Base-by-base conservation (phyloP, 2,888 invertebrate species). In the Ophion obscuratus region DNA sequence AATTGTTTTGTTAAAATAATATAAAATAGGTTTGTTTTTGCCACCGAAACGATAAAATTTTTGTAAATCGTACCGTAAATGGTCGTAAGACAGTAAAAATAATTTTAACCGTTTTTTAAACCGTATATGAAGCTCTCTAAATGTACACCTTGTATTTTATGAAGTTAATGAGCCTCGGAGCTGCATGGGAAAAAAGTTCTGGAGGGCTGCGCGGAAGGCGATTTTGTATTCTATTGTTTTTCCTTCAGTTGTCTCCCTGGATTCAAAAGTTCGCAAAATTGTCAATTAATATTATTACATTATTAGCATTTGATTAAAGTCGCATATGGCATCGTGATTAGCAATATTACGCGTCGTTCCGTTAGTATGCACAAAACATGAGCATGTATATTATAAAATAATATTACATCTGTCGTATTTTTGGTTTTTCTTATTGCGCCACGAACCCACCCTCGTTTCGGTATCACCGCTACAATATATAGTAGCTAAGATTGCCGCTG, bases 21-120 rank as follows among this genome's bases (percentile, higher is more conserved):
- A 61, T 5, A 11, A 64, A 64, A 17, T 27, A 64, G 14, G 20
- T 64, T 64, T 11, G 31, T 64, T 64, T 64, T 64, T 66, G 17
- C 66, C 36, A 66, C 66, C 66, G 66, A 66, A 66, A 66, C 36
- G 66, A 66, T 17, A 10, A 36, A n/a, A 66, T 66, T 66, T 31
- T 31, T 5, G n/a, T 66, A 66, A 66, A 66, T 7, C 17, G 31
- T 27, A 66, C 66, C 17, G 31, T 31, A 5, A 36, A 40, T 40
- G 9, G 9, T 6, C 6, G 40, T 40, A 9, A 6, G 31, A 27
- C 17, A 64, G 27, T 20, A 14, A 27, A 27, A 64, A 64, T 64
- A 17, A 31, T 27, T 64, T 3, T 3, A 27, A 27, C 31, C 6
- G 1, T 64, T 64, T 64, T 27, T 64, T 64, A 6, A 24, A 9